Evolutionary conservation across 2,113 vertebrate genomes (phyloP).

Genomic region (Heloderma charlesbogerti): DNA sequence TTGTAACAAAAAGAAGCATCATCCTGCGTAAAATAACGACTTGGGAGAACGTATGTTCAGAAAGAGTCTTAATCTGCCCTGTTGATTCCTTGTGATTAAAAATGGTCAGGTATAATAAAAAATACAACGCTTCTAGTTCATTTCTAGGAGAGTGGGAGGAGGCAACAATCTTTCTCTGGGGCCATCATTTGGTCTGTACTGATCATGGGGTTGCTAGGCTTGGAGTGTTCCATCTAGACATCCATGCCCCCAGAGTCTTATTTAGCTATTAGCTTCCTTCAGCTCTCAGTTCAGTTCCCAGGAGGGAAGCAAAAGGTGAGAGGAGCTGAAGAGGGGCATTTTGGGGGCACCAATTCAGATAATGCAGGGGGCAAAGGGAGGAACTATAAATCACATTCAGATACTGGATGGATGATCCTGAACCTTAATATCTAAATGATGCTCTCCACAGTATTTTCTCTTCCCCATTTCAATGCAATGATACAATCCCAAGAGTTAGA

Average conservation of each 20-base stretch:
- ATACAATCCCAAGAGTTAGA: not conserved
- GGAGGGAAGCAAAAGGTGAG: not conserved
- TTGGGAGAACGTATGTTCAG: not conserved
- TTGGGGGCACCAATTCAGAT: not conserved
- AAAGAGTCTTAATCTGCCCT: not conserved
- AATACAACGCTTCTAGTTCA: not conserved
- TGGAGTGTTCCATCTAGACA: not conserved
- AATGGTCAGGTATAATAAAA: not conserved
- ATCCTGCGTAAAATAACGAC: constrained; percentile 1
- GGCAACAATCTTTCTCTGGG: not conserved
- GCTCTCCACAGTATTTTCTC: not conserved
- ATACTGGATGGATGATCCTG: not conserved
- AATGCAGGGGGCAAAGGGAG: too few species aligned
- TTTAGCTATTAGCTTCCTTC: not conserved
- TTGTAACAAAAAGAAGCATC: not conserved
- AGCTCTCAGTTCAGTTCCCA: not conserved
- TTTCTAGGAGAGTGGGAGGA: constrained; percentile 7
- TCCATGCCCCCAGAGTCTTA: too few species aligned
- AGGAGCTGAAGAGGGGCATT: not conserved
- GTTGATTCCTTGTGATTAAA: not conserved
- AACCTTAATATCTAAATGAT: not conserved
- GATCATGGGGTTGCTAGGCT: not conserved
- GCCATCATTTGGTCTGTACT: too few species aligned
- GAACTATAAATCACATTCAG: not conserved
- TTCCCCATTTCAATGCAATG: not conserved